Evolutionary conservation across 2,797 vertebrate genomes (phyloP).

Genomic region (Diceros bicornis): DNA sequence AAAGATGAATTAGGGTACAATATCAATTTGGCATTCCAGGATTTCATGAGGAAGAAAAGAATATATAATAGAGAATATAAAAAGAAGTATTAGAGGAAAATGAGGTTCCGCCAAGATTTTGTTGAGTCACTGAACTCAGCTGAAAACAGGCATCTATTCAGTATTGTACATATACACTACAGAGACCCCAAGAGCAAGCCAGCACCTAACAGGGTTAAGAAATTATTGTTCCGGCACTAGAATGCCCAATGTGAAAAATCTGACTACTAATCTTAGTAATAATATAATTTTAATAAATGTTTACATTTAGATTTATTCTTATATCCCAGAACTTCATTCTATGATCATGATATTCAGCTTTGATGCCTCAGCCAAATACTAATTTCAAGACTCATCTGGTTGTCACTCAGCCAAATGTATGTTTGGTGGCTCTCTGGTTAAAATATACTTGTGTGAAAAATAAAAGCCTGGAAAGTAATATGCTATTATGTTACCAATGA

Average conservation of each 20-base stretch:
- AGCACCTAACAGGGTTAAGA: not conserved
- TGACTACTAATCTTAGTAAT: not conserved
- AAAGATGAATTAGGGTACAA: not conserved
- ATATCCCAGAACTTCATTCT: not conserved
- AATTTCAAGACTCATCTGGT: not conserved
- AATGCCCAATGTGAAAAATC: not conserved
- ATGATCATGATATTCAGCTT: not conserved
- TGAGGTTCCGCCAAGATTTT: not conserved
- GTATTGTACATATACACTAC: not conserved
- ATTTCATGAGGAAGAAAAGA: constrained; percentile 5
- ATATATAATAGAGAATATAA: not conserved
- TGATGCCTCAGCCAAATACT: not conserved
- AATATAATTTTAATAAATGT: not conserved
- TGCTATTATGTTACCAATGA: not conserved
- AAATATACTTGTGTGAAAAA: not conserved
- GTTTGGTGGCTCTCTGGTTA: not conserved
- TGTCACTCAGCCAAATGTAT: not conserved
- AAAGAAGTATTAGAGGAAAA: not conserved
- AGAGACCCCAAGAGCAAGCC: not conserved
- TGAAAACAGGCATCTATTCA: not conserved
- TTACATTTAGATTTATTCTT: constrained; percentile 9
- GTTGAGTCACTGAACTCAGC: not conserved
- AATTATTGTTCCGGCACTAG: not conserved
- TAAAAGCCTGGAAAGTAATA: not conserved
- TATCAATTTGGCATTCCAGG: not conserved